A percentile compares a stretch with the other conserved stretches of the same genome.
Evolutionary conservation across 2,113 vertebrate species (phyloP).

Genomic region (Asarcornis scutulata): DNA sequence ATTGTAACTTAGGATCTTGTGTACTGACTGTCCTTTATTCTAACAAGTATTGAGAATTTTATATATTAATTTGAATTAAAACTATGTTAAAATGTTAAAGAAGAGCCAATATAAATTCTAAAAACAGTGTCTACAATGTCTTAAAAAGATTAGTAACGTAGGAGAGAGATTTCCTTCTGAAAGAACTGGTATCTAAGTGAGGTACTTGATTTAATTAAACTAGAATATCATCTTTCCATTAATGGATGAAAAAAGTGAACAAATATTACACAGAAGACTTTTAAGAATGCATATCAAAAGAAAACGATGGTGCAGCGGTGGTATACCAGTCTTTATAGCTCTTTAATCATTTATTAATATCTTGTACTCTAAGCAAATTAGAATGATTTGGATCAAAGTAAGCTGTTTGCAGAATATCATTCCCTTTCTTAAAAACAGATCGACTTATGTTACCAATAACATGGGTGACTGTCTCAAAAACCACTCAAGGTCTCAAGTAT

Average conservation of each 20-base stretch:
- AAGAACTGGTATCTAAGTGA: slow-evolving; percentile 69
- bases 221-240: slow-evolving; percentile 15
- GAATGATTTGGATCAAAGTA: not conserved
- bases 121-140: not conserved
- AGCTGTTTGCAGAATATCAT: slow-evolving; percentile 22
- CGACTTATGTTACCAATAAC: not conserved
- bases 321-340: slow-evolving; percentile 9
- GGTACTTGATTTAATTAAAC: slow-evolving; percentile 55
- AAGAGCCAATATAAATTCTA: slow-evolving; percentile 55
- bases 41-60: slow-evolving; percentile 58
- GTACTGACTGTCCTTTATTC: slow-evolving; percentile 73
- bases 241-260: not conserved
- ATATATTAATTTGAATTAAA: slow-evolving; percentile 66
- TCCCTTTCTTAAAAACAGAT: slow-evolving; percentile 3
- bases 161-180: slow-evolving; percentile 59
- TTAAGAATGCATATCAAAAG: not conserved
- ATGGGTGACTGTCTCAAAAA: not conserved
- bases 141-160: slow-evolving; percentile 3
- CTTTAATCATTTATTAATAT: not conserved
- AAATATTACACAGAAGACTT: not conserved
- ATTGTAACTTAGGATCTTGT: slow-evolving; percentile 74
- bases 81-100: slow-evolving; percentile 31
- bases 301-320: slow-evolving; percentile 15
- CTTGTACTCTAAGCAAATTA: not conserved
- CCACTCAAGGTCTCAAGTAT: not conserved